These are phyloP conservation scores for Epiblema foenella DNA, from an alignment of 2,888 invertebrate species.

Conservation along the genomic window DNA sequence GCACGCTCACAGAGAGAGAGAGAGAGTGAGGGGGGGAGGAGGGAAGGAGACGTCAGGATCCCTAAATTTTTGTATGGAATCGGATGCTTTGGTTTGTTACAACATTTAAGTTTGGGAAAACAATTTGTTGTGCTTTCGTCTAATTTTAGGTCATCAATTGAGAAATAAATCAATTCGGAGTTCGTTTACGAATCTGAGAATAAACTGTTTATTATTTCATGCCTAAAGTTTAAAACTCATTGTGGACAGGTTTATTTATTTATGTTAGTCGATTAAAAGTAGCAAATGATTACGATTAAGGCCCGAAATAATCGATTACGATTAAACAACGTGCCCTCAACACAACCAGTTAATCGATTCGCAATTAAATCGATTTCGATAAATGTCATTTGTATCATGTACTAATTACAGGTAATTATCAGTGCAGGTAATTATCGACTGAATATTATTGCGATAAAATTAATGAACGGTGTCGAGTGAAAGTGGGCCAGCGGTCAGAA, in stretches of 20 bases:
- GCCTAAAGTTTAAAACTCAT: neutral
- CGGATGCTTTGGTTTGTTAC: too few species aligned
- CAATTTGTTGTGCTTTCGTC: too few species aligned
- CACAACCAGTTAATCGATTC: slow-evolving; percentile 28
- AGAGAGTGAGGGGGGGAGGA: too few species aligned
- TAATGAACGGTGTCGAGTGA: slow-evolving; percentile 2
- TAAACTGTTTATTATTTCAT: neutral
- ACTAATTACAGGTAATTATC: slow-evolving; percentile 25
- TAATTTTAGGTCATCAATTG: too few species aligned
- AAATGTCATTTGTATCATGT: slow-evolving; percentile 29
- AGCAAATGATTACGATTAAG: slow-evolving; percentile 12
- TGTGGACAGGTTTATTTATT: neutral
- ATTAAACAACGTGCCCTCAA: slow-evolving; percentile 8
- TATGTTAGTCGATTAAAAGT: neutral
- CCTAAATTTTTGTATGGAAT: too few species aligned
- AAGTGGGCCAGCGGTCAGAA: slow-evolving; percentile 1
- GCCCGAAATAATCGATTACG: slow-evolving; percentile 17
- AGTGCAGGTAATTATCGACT: slow-evolving; percentile 10
- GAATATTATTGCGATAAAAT: slow-evolving; percentile 33
- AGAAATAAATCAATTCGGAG: too few species aligned
- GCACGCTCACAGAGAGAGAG: too few species aligned
- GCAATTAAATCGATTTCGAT: slow-evolving; percentile 34
- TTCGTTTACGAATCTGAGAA: neutral
- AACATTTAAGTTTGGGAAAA: too few species aligned
- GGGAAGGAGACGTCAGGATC: too few species aligned